A percentile compares a stretch with the other conserved stretches of the same genome.
Conservation (phyloP, 2,797 vertebrate genomes). For the Petrocephalus schoutedeni region DNA sequence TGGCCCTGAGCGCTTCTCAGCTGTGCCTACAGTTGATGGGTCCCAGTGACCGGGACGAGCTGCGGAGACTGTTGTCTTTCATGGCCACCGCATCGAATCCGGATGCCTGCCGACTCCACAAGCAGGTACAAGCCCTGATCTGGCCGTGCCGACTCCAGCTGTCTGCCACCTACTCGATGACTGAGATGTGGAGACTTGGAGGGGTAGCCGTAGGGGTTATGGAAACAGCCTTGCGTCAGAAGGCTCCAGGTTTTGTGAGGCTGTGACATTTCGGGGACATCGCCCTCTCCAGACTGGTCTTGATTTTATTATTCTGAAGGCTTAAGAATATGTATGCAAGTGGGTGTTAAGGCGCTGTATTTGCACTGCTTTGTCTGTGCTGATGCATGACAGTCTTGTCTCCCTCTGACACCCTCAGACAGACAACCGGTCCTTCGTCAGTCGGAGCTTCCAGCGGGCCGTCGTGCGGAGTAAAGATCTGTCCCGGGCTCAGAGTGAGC, state of each 20-base stretch:
- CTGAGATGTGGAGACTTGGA: not conserved
- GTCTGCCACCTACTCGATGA: not conserved
- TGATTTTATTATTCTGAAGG: not conserved
- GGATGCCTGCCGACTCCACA: slow-evolving; percentile 66
- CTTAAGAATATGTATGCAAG: not conserved
- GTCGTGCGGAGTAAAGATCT: slow-evolving; percentile 66
- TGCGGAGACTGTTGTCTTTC: slow-evolving; percentile 66
- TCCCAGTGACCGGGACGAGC: slow-evolving; percentile 64
- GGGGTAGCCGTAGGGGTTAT: not conserved
- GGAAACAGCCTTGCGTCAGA: not conserved
- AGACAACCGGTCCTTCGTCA: slow-evolving; percentile 65
- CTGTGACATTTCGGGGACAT: not conserved
- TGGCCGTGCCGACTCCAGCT: not conserved
- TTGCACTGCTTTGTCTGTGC: not conserved
- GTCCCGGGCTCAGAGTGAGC: slow-evolving; percentile 60
- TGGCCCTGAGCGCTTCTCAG: slow-evolving; percentile 69
- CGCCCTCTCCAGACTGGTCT: not conserved
- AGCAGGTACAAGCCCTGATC: slow-evolving; percentile 54
- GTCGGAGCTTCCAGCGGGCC: slow-evolving; percentile 71
- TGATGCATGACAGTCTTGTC: not conserved
- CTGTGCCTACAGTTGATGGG: slow-evolving; percentile 70
- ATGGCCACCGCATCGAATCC: slow-evolving; percentile 57
- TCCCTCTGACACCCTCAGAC: slow-evolving; percentile 48
- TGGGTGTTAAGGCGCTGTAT: not conserved
- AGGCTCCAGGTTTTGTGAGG: not conserved